Evolutionary conservation across 2,888 invertebrate species (phyloP).

Genomic region (Mythimna pallens): DNA sequence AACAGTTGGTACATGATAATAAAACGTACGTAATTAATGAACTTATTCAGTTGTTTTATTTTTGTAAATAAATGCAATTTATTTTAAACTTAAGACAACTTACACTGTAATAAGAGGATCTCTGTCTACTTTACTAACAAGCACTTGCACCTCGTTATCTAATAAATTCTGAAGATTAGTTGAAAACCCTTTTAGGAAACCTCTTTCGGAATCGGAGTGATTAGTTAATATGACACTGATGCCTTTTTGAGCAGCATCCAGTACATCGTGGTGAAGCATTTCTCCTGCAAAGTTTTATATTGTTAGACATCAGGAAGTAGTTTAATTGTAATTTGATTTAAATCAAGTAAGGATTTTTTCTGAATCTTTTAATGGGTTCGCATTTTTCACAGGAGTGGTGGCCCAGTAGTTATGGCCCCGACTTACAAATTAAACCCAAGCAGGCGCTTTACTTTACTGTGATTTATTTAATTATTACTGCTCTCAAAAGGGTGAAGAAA

Average conservation of each 20-base stretch:
- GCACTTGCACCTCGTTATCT: conserved; percentile 90
- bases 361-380: no score
- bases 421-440: no score
- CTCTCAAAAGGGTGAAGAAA: no score
- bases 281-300: conserved; percentile 89
- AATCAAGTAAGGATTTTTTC: background rate
- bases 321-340: background rate
- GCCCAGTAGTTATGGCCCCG: no score
- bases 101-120: conserved; percentile 95
- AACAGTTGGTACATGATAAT: conserved; percentile 58
- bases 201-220: conserved; percentile 98
- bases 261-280: conserved; percentile 98
- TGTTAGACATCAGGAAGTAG: conserved; percentile 8
- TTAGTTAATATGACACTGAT: conserved; percentile 96
- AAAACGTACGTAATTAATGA: conserved; percentile 59
- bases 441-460: no score
- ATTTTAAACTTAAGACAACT: conserved; percentile 59
- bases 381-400: no score
- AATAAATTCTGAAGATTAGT: conserved; percentile 77
- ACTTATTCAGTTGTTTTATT: conserved; percentile 51
- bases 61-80: conserved; percentile 11
- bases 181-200: conserved; percentile 93
- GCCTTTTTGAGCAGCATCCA: conserved; percentile 95
- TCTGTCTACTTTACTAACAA: conserved; percentile 93
- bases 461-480: no score